Base-by-base conservation (phyloP, 30 jellyfish, hydroid and myxozoan species). In the Aurelia coerulea region DNA sequence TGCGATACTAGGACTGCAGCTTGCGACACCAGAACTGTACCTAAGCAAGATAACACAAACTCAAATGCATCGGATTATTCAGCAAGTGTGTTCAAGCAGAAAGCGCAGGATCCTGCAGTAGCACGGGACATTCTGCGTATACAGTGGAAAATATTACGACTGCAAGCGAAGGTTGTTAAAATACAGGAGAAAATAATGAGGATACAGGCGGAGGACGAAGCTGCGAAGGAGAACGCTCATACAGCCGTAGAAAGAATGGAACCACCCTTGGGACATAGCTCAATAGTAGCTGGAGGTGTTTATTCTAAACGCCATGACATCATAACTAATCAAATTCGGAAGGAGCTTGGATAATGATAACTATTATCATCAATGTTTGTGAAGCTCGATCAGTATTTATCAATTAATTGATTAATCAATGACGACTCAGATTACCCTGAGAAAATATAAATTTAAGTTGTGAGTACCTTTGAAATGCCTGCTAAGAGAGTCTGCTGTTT, bases 101-200 rank as follows among this genome's bases (percentile, higher is more conserved):
- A 76, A 76, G 85, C 97, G 80, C 99, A 95, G 78, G 84, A 86
- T 64, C 97, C 97, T 50, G 96, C 72, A 56, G 91, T 92, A 53
- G 99, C 99, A 31, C 87, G 92, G 70, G 98, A 95, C 71, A 85
- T 95, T 35, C 83, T 95, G 65, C 87, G 90, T 14, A 74, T 80
- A 53, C 99, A 95, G 59, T 95, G 99, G 99, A 95, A 90, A 60
- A 95, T 95, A 62, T 52, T 95, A 64, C 50, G 97, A 90, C 72
- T 96, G 78, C 99, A 95, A 85, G 99, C 99, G 8, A 95, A 95
- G 81, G 97, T 95, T 32, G 99, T 95, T 29, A 95, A 95, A 76
- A 81, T 95, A 42, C 99, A 95, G 68, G 99, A 95, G 52, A 75
- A 90, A 62, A 95, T 95, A 15, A 89, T 89, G 17, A 78, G 97